Conservation (phyloP, 1,140 invertebrate genomes). For the Atopsyche davidsoni region DNA sequence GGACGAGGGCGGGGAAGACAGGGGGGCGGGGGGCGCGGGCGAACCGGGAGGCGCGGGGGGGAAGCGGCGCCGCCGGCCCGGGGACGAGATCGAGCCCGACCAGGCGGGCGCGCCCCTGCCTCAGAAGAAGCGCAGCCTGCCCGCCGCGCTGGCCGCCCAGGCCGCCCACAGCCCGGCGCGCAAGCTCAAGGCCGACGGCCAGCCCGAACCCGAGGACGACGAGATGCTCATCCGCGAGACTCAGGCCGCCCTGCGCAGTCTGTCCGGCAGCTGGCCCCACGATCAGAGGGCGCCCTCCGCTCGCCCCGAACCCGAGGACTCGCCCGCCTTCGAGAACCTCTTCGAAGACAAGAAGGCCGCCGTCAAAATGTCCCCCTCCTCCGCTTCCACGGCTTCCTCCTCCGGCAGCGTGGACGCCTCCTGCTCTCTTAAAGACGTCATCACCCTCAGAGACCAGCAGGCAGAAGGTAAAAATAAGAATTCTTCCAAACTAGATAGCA, state of each 20-base stretch:
- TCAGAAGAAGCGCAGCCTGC: constrained; percentile 32
- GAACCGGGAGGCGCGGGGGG: constrained; percentile 18
- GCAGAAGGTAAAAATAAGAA: constrained; percentile 35
- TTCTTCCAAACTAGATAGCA: constrained; percentile 34
- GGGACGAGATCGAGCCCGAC: constrained; percentile 37
- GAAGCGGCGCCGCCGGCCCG: constrained; percentile 38
- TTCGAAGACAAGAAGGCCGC: constrained; percentile 73
- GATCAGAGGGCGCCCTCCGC: constrained; percentile 56
- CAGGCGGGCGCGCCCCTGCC: constrained; percentile 33
- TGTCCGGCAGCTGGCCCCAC: constrained; percentile 72
- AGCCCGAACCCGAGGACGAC: constrained; percentile 55
- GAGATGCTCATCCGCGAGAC: constrained; percentile 78
- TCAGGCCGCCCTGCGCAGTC: constrained; percentile 73
- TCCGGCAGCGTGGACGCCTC: constrained; percentile 55
- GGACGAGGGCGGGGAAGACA: constrained; percentile 39
- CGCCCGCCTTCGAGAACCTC: constrained; percentile 74
- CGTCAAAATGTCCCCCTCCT: constrained; percentile 58
- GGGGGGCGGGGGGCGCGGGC: constrained; percentile 33
- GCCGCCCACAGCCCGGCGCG: constrained; percentile 32
- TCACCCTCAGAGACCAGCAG: constrained; percentile 55
- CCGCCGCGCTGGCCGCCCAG: constrained; percentile 32
- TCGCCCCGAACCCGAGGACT: constrained; percentile 64
- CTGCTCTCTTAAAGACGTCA: constrained; percentile 59
- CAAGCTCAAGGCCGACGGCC: constrained; percentile 27
- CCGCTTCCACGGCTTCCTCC: constrained; percentile 52